These are phyloP conservation scores for Orbicella faveolata DNA, from an alignment of 64 coral and sea anemone genomes.

Conservation along the genomic window DNA sequence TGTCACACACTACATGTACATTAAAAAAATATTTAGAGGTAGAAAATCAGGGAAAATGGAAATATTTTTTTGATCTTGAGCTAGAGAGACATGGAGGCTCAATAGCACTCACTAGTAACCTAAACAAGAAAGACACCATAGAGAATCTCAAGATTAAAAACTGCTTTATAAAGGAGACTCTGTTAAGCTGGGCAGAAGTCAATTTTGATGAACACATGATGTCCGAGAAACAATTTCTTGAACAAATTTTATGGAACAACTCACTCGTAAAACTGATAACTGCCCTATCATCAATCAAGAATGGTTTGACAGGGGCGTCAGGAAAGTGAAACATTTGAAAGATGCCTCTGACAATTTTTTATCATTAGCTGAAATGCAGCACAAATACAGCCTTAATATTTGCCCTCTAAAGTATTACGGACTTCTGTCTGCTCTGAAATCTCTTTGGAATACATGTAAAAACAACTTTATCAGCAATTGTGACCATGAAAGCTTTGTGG, in stretches of 20 bases:
- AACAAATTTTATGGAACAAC: slow-evolving; percentile 14
- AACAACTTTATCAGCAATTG: neutral
- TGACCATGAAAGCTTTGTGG: neutral
- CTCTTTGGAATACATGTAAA: slow-evolving; percentile 2
- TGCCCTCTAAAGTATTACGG: slow-evolving; percentile 33
- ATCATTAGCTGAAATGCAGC: slow-evolving; percentile 26
- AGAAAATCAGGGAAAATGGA: slow-evolving; percentile 56
- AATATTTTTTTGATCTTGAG: slow-evolving; percentile 65
- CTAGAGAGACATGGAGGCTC: slow-evolving; percentile 25
- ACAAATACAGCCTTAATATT: slow-evolving; percentile 17
- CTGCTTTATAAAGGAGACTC: neutral
- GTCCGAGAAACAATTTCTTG: neutral
- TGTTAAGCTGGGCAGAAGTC: slow-evolving; percentile 28
- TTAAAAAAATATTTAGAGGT: slow-evolving; percentile 48
- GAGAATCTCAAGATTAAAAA: slow-evolving; percentile 1
- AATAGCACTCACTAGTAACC: slow-evolving; percentile 20
- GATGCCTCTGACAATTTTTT: slow-evolving; percentile 23
- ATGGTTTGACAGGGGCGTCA: slow-evolving; percentile 44
- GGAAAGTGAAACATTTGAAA: slow-evolving; percentile 61
- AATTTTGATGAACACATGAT: slow-evolving; percentile 48
- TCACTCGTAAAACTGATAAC: slow-evolving; percentile 44
- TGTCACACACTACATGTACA: too few relatives aligned
- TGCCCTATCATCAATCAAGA: slow-evolving; percentile 5
- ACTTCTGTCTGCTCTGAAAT: slow-evolving; percentile 7
- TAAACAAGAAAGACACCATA: slow-evolving; percentile 50